phyloP scores from a whole-genome alignment of 2,797 vertebrate genomes.

The Furcifer pardalis region DNA sequence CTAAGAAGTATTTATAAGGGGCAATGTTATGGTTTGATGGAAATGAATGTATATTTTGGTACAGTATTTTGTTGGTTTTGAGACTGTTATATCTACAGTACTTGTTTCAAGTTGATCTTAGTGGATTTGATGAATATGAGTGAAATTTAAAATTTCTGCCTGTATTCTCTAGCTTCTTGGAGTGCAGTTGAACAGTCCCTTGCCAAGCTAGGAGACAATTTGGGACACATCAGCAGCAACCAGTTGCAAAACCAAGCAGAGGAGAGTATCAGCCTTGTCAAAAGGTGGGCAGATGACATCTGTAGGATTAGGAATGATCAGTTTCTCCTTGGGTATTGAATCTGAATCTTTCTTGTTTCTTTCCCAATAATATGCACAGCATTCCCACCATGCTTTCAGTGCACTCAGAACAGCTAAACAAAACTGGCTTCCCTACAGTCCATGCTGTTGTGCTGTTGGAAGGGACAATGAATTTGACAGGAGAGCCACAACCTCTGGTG shows the following conservation, averaged over 20 bases:
- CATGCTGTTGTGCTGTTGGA: conserved; percentile 95
- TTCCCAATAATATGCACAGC: conserved; percentile 66
- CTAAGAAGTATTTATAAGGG: too few relatives aligned
- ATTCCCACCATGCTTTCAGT: conserved; percentile 89
- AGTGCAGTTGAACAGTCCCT: conserved; percentile 88
- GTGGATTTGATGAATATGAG: neutral
- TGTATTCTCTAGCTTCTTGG: conserved; percentile 85
- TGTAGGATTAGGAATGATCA: neutral
- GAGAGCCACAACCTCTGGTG: conserved; percentile 91
- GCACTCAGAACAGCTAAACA: conserved; percentile 82
- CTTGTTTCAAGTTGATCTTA: neutral
- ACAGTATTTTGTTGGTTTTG: neutral
- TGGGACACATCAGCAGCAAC: conserved; percentile 80
- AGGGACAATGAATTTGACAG: conserved; percentile 97
- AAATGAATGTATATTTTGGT: neutral
- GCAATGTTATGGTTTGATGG: neutral
- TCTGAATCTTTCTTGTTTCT: too few relatives aligned
- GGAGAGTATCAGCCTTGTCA: conserved; percentile 85
- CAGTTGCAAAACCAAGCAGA: conserved; percentile 85
- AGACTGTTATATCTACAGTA: neutral
- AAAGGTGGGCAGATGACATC: conserved; percentile 79
- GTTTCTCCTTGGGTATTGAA: too few relatives aligned
- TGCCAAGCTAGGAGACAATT: conserved; percentile 83
- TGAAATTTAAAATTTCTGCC: conserved; percentile 3
- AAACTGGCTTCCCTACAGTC: conserved; percentile 90